Conservation (phyloP, 23 tunicate genomes). For the Phallusia fumigata region DNA sequence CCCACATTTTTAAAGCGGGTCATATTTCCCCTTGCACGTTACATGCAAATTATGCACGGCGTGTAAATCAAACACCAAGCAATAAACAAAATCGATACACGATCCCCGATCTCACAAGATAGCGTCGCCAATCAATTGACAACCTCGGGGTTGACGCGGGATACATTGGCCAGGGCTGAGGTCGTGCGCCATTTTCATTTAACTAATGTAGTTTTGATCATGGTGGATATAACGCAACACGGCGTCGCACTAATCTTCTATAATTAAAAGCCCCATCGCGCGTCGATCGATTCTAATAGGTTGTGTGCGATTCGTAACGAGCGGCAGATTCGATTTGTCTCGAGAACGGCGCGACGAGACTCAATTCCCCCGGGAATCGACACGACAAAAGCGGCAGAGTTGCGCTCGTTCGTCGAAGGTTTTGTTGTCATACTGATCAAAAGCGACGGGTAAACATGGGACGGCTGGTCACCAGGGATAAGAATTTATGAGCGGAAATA, state of each 20-base stretch:
- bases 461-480: background rate
- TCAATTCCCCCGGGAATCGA: background rate
- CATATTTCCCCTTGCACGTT: too few relatives aligned
- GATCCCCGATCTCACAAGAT: too few relatives aligned
- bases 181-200: too few relatives aligned
- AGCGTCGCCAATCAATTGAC: too few relatives aligned
- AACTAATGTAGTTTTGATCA: too few relatives aligned
- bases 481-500: background rate
- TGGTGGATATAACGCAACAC: background rate
- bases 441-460: background rate
- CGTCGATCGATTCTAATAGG: background rate
- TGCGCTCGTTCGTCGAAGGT: background rate
- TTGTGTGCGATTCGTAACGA: background rate
- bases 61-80: too few relatives aligned
- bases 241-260: background rate
- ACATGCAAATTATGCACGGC: too few relatives aligned
- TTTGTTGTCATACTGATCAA: background rate
- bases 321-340: constrained; percentile 6
- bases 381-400: background rate
- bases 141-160: too few relatives aligned
- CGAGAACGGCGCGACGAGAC: background rate
- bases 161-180: too few relatives aligned
- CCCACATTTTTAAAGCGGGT: too few relatives aligned
- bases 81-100: too few relatives aligned
- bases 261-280: background rate